Percentiles rank a stretch among this genome's conserved stretches.
phyloP scores from a whole-genome alignment of 2,888 invertebrate species.

The Troglohyphantes excavatus region DNA sequence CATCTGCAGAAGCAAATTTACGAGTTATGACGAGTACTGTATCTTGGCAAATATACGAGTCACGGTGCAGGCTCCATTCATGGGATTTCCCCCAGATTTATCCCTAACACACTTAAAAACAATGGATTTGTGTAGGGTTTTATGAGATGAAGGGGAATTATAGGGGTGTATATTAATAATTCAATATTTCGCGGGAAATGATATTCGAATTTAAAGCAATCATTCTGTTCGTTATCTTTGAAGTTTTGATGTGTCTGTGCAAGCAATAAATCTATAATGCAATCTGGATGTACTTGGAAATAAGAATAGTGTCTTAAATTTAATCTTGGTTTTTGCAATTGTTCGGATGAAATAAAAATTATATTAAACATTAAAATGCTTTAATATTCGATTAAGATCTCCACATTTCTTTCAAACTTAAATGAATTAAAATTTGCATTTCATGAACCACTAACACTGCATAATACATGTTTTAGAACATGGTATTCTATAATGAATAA shows the following conservation, averaged over 20 bases:
- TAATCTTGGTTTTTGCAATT: too few species aligned
- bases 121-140: constrained; percentile 1
- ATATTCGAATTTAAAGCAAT: background rate
- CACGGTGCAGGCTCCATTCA: constrained; percentile 2
- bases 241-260: background rate
- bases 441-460: too few species aligned
- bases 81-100: background rate
- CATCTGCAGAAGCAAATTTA: constrained; percentile 17
- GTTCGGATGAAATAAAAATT: too few species aligned
- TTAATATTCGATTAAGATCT: too few species aligned
- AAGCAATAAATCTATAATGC: too few species aligned
- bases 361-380: too few species aligned
- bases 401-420: too few species aligned
- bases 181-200: background rate
- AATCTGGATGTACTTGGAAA: too few species aligned
- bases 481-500: too few species aligned
- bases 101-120: constrained; percentile 6
- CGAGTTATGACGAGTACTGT: background rate
- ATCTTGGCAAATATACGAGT: background rate
- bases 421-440: too few species aligned
- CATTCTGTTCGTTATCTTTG: background rate
- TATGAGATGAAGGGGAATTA: background rate
- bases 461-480: too few species aligned
- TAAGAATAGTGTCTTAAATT: too few species aligned
- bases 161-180: background rate